Conservation (phyloP, 2,888 invertebrate genomes). For the Atethmia centrago region DNA sequence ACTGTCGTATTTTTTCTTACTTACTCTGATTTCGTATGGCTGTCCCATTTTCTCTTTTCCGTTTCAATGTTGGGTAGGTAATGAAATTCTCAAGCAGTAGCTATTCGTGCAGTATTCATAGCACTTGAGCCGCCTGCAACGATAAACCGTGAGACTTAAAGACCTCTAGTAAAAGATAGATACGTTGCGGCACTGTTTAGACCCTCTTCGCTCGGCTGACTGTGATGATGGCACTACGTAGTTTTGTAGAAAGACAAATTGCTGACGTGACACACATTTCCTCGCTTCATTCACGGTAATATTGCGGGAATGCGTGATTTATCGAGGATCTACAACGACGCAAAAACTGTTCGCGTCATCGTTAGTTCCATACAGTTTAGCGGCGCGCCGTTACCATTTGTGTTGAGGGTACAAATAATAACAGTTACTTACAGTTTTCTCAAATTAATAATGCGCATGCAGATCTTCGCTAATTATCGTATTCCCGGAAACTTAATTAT, state of each 20-base stretch:
- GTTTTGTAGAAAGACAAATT: constrained; percentile 19
- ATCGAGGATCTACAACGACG: constrained; percentile 4
- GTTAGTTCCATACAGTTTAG: neutral
- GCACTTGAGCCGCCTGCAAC: constrained; percentile 31
- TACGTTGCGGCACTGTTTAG: constrained; percentile 26
- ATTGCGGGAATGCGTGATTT: constrained; percentile 12
- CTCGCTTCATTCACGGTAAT: neutral
- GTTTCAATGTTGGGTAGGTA: constrained; percentile 20
- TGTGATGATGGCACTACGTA: constrained; percentile 11
- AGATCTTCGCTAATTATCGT: too few relatives aligned
- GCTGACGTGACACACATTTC: constrained; percentile 20
- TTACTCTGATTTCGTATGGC: constrained; percentile 14
- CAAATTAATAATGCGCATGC: too few relatives aligned
- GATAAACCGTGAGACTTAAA: constrained; percentile 53
- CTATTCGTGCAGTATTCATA: constrained; percentile 46
- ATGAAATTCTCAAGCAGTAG: constrained; percentile 39
- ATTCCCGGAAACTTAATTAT: too few relatives aligned
- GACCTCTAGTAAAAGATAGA: constrained; percentile 43
- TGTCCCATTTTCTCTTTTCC: constrained; percentile 17
- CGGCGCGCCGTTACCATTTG: neutral
- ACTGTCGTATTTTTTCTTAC: constrained; percentile 22
- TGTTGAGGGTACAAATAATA: neutral
- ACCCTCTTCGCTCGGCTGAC: constrained; percentile 1
- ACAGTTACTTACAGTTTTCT: too few relatives aligned
- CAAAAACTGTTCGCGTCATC: constrained; percentile 4